These are phyloP conservation scores for Calidris pygmaea DNA, from an alignment of 2,113 vertebrate genomes.

Conservation along the genomic window DNA sequence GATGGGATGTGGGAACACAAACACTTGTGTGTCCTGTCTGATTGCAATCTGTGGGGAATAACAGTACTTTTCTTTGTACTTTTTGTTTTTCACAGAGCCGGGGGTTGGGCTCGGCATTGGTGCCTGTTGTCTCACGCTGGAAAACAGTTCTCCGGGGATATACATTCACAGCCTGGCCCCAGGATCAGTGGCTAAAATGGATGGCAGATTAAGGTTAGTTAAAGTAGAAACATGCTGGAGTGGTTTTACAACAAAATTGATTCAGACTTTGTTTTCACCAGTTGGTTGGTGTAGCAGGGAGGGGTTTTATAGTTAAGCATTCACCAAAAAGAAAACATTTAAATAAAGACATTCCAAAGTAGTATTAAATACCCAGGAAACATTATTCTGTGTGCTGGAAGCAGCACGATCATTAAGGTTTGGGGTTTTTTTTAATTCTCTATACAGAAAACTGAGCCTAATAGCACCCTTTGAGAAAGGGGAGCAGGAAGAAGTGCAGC, in stretches of 20 bases:
- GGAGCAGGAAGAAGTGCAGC: not conserved
- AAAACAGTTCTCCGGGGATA: conserved; percentile 89
- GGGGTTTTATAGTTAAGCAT: not conserved
- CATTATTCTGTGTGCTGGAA: not conserved
- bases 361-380: not conserved
- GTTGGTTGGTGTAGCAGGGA: not conserved
- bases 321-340: not conserved
- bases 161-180: conserved; percentile 95
- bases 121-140: conserved; percentile 88
- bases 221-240: not conserved
- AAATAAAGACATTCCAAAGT: not conserved
- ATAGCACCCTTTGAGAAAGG: conserved; percentile 4
- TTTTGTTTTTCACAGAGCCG: conserved; percentile 77
- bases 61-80: not conserved
- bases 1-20: conserved; percentile 42
- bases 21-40: not conserved
- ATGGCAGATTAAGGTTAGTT: conserved; percentile 89
- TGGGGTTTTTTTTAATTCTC: not conserved
- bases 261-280: not conserved
- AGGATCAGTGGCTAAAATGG: conserved; percentile 95
- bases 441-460: not conserved
- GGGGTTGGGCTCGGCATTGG: conserved; percentile 93
- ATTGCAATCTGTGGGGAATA: not conserved
- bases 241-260: not conserved
- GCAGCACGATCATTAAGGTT: not conserved